These are phyloP conservation scores for Drosophila ercepeae DNA, from an alignment of 1,140 invertebrate genomes.

Conservation along the genomic window DNA sequence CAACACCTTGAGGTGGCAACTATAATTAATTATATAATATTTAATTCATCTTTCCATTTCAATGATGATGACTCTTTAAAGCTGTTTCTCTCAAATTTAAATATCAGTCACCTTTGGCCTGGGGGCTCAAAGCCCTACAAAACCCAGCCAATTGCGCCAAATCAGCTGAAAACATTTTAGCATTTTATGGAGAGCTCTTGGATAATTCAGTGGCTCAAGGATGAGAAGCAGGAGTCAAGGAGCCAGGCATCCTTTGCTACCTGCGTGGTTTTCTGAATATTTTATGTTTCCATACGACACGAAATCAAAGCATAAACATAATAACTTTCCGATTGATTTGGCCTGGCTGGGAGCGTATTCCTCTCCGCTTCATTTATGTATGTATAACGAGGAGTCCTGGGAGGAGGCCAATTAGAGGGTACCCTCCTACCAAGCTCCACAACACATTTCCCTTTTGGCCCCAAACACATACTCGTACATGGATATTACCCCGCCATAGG, in stretches of 20 bases:
- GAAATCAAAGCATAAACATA: slow-evolving; percentile 52
- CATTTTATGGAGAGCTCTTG: slow-evolving; percentile 28
- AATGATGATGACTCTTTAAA: neutral
- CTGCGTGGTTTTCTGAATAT: slow-evolving; percentile 9
- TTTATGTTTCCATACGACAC: slow-evolving; percentile 35
- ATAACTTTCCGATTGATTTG: slow-evolving; percentile 57
- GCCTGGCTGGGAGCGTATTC: slow-evolving; percentile 37
- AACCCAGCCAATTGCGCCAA: slow-evolving; percentile 28
- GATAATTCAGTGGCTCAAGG: slow-evolving; percentile 31
- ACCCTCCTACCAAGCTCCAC: neutral
- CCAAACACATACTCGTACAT: neutral
- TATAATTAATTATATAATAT: slow-evolving; percentile 13
- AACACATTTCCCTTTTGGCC: slow-evolving; percentile 7
- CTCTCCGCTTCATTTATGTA: slow-evolving; percentile 21
- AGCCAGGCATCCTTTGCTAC: slow-evolving; percentile 3
- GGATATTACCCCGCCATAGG: too few species aligned
- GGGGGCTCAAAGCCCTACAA: slow-evolving; percentile 16
- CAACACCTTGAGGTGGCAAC: slow-evolving; percentile 7
- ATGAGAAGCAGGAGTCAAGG: neutral
- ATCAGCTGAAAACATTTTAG: slow-evolving; percentile 41
- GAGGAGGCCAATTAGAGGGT: slow-evolving; percentile 39
- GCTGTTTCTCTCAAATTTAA: neutral
- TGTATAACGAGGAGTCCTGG: slow-evolving; percentile 5
- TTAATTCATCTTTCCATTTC: neutral
- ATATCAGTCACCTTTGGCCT: neutral